Evolutionary conservation across 1,140 invertebrate genomes (phyloP).

Genomic region (Drosophila athabasca): DNA sequence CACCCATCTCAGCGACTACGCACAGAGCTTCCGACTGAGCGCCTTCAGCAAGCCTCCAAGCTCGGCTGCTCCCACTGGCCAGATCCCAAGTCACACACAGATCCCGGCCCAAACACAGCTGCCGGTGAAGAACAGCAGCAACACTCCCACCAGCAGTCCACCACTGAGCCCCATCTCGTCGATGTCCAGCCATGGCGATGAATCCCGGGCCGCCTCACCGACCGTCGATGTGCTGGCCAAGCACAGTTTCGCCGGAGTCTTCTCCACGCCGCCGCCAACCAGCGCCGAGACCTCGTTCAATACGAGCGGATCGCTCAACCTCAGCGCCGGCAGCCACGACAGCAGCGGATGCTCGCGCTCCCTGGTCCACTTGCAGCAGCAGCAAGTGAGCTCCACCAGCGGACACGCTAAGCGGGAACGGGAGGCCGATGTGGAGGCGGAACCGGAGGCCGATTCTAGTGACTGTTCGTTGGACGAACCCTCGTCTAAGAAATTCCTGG

Average conservation of each 20-base stretch:
- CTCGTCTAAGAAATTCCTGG: conserved; percentile 63
- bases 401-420: conserved; percentile 61
- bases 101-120: conserved; percentile 16
- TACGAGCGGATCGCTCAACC: conserved; percentile 65
- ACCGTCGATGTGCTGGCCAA: conserved; percentile 57
- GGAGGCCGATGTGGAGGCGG: conserved; percentile 34
- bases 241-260: conserved; percentile 77
- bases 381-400: conserved; percentile 79
- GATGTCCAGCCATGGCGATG: conserved; percentile 86
- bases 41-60: conserved; percentile 70
- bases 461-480: conserved; percentile 74
- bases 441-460: conserved; percentile 66
- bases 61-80: not conserved
- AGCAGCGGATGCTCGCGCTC: conserved; percentile 57
- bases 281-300: conserved; percentile 76
- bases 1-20: conserved; percentile 84
- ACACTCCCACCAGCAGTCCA: conserved; percentile 85
- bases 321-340: conserved; percentile 67
- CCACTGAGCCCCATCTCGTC: conserved; percentile 87
- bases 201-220: conserved; percentile 68
- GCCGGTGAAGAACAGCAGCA: conserved; percentile 26
- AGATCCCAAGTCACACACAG: conserved; percentile 28
- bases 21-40: conserved; percentile 79
- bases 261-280: conserved; percentile 73
- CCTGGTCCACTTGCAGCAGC: conserved; percentile 72